A percentile compares a stretch with the other conserved stretches of the same genome.
These are phyloP conservation scores for Acanthosepion pharaonis DNA, from an alignment of 2,888 invertebrate species.

Conservation along the genomic window DNA sequence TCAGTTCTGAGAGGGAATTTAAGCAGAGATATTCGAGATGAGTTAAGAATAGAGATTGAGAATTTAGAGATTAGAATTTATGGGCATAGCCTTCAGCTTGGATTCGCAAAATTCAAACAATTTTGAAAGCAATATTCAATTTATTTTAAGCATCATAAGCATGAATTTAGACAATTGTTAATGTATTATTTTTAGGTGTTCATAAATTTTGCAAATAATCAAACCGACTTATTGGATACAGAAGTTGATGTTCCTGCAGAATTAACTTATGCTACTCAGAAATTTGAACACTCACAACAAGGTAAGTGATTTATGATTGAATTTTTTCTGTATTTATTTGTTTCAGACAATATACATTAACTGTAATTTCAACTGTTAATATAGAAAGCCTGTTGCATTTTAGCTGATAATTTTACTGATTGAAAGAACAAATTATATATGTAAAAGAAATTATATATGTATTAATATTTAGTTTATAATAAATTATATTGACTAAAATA, in stretches of 20 bases:
- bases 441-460: neutral
- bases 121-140: neutral
- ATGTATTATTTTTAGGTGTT: conserved; percentile 72
- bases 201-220: conserved; percentile 76
- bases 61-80: too few relatives aligned
- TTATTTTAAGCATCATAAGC: neutral
- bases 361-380: neutral
- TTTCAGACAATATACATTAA: neutral
- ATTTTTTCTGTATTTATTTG: neutral
- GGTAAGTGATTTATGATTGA: neutral
- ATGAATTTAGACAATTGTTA: neutral
- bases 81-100: too few relatives aligned
- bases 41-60: too few relatives aligned
- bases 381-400: neutral
- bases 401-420: too few relatives aligned
- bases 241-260: conserved; percentile 50
- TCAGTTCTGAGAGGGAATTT: too few relatives aligned
- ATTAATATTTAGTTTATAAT: neutral
- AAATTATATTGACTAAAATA: neutral
- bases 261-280: conserved; percentile 25
- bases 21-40: too few relatives aligned
- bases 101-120: too few relatives aligned
- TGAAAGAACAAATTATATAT: too few relatives aligned
- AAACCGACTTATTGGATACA: conserved; percentile 73
- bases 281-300: conserved; percentile 4